Base-by-base conservation (phyloP, 2,888 invertebrate species). In the Caenorhabditis virilis region DNA sequence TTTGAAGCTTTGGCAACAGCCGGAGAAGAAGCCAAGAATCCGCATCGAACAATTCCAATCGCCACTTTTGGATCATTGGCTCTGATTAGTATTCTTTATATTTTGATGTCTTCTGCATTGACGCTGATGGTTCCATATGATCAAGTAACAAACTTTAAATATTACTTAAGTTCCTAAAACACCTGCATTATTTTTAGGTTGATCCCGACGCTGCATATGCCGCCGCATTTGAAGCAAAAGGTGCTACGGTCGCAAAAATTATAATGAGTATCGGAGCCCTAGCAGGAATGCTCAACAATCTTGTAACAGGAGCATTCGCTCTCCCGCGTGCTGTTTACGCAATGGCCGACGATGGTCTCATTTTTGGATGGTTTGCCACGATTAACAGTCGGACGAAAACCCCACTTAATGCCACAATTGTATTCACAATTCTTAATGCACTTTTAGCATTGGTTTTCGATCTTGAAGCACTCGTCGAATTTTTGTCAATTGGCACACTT, bases 211-310 rank as follows among this genome's bases (percentile, higher is more conserved):
- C 75, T 1, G 77, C 78, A 7, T 85, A 93, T 46, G 90, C 91
- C 0, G 86, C 88, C 53, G 89, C 90, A 11, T 92, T 92, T 83
- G 87, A 3, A 80, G 85, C 49, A 88, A 91, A 11, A 90, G 90
- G 0, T 90, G 90, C 90, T 86, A 86, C 0, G 89, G 90, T 75
- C 84, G 90, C 91, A 36, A 88, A 89, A 82, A 92, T 91, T 88
- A 84, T 92, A 15, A 91, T 93, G 0, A 88, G 89, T 1, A 84
- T 90, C 16, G 93, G 93, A 0, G 91, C 91, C 0, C 85, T 93
- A 22, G 88, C 90, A 77, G 93, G 91, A 0, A 87, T 93, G 7
- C 87, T 89, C 56, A 89, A 92, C 1, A 90, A 90, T 76, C 78
- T 87, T 59, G 83, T 75, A 4, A 87, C 87, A 16, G 85, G 85